Evolutionary conservation across 1,140 invertebrate genomes (phyloP), one percentile per base, ranked within the genome.

Genomic region (Leguminivora glycinivorella): DNA sequence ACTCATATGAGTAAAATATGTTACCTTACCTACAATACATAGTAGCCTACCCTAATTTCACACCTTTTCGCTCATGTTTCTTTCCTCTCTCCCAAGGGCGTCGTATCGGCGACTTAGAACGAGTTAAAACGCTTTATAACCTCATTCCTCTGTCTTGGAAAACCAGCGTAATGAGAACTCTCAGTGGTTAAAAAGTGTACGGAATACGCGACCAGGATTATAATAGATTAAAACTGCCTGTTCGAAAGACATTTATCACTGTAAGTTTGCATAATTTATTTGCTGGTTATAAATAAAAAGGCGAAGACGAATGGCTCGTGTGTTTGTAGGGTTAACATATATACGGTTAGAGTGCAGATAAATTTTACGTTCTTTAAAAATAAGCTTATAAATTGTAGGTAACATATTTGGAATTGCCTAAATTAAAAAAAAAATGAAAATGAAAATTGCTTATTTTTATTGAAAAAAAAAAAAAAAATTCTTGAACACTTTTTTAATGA

Each of bases 241-340:
- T 17, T 52, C 6, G 47, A 10, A 52, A 52, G 47, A n/a, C 47
- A 52, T 52, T 52, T 52, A 52, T 52, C 47, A 52, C 19, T 9
- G 47, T 52, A 52, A 52, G 17, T 52, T 52, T 52, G 47, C 47
- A 52, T 52, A 52, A 52, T 52, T 52, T 52, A 52, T 52, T 52
- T 52, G 19, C 47, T 22, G 47, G 47, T 52, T 6, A 52, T 52
- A 52, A 52, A 52, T 52, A 52, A 52, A 52, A 52, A 43, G n/a
- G 40, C 6, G 14, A 17, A 52, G 19, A 52, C 5, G 47, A 2
- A 52, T 52, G 47, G 14, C n/a, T 22, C n/a, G 6, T 52, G 14
- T 52, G 47, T 52, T 9, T 52, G 19, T n/a, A n/a, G 7, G 17
- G 14, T 52, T 17, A n/a, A n/a, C n/a, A n/a, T n/a, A 52, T n/a